Evolutionary conservation across 2,113 vertebrate genomes (phyloP).

Genomic region (Melanerpes formicivorus): DNA sequence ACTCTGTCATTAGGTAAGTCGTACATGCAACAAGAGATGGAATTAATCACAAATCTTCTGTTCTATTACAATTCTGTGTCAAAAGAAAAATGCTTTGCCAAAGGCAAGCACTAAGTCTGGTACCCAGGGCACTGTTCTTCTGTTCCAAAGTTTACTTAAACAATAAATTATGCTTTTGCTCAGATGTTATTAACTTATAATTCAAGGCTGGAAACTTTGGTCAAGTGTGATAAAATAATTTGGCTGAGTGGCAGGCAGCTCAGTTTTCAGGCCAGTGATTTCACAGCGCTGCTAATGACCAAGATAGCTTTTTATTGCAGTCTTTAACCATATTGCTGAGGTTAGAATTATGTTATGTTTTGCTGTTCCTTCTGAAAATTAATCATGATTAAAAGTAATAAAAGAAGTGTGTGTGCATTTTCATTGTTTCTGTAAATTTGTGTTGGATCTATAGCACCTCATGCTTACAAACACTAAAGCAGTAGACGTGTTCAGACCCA

Average conservation of each 20-base stretch:
- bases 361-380: background rate
- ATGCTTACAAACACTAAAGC: background rate
- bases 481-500: background rate
- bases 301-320: background rate
- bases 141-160: slow-evolving; percentile 39
- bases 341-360: background rate
- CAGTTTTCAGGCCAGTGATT: background rate
- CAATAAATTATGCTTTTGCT: slow-evolving; percentile 22
- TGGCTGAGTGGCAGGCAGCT: background rate
- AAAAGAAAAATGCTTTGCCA: slow-evolving; percentile 1
- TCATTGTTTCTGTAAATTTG: background rate
- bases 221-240: slow-evolving; percentile 29
- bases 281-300: background rate
- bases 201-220: slow-evolving; percentile 43
- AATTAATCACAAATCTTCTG: background rate
- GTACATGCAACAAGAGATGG: background rate
- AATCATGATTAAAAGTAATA: background rate
- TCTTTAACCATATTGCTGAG: background rate
- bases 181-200: slow-evolving; percentile 44
- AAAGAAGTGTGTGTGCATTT: background rate
- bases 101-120: background rate
- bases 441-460: background rate
- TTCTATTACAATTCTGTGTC: background rate
- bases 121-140: background rate
- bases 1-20: background rate